These are phyloP conservation scores for Calcarius lapponicus DNA, from an alignment of 2,797 vertebrate species.

Conservation along the genomic window DNA sequence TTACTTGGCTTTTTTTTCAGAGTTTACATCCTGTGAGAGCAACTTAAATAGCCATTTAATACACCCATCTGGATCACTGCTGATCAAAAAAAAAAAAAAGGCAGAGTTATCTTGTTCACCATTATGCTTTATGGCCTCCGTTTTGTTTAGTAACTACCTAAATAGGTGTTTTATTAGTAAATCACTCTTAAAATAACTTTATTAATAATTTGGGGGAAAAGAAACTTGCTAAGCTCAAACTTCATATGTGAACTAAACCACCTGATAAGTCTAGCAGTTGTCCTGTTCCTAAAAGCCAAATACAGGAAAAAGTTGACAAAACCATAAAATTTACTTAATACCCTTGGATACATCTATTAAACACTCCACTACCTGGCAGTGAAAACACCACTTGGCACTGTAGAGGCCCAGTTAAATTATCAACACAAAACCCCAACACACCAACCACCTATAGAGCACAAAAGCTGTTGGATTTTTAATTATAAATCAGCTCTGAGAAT, in stretches of 20 bases:
- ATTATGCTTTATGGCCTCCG: neutral
- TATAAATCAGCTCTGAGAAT: neutral
- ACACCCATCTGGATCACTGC: neutral
- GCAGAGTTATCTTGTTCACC: neutral
- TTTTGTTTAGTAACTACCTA: neutral
- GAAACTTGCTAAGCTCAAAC: neutral
- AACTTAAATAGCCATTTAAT: neutral
- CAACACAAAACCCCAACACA: neutral
- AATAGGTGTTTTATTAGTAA: neutral
- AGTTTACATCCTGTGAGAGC: neutral
- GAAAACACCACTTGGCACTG: conserved; percentile 33
- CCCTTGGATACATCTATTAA: conserved; percentile 47
- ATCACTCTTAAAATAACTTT: neutral
- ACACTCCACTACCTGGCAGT: conserved; percentile 34
- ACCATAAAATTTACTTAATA: conserved; percentile 38
- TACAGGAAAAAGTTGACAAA: conserved; percentile 33
- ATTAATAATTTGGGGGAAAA: neutral
- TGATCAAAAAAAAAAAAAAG: neutral
- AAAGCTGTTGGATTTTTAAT: neutral
- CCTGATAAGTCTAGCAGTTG: conserved; percentile 14
- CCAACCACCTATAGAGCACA: neutral
- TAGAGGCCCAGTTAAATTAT: neutral
- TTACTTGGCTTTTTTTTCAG: neutral
- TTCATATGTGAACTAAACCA: neutral
- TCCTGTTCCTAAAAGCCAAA: conserved; percentile 29